Conservation (phyloP, 2,113 vertebrate species). For the Myotis lucifugus region DNA sequence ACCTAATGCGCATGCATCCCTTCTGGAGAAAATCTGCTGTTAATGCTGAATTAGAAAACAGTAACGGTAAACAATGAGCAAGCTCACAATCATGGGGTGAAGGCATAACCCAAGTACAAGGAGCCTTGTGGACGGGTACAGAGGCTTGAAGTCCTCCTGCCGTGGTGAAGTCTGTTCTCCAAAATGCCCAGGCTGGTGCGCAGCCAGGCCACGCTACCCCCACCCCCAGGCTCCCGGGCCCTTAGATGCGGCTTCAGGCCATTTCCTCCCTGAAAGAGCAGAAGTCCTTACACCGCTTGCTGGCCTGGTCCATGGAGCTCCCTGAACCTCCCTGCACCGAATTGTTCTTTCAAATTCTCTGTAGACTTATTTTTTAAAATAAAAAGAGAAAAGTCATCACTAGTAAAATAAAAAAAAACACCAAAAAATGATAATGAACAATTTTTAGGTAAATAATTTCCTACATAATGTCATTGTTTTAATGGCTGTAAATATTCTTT, state of each 20-base stretch:
- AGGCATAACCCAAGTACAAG: neutral
- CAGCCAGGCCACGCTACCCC: neutral
- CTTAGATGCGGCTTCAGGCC: neutral
- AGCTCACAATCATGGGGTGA: neutral
- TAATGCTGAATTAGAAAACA: neutral
- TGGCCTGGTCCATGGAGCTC: neutral
- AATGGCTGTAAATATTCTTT: neutral
- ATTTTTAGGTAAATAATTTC: neutral
- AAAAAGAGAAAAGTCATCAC: constrained; percentile 12
- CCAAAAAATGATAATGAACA: neutral
- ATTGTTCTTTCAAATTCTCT: neutral
- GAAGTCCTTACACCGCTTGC: neutral
- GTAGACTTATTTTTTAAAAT: neutral
- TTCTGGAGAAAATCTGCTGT: neutral
- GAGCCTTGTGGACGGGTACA: neutral
- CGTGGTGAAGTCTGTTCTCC: neutral
- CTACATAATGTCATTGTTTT: neutral
- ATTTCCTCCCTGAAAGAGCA: neutral
- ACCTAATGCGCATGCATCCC: neutral
- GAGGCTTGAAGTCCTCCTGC: neutral
- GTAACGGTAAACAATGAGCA: neutral
- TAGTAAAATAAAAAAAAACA: neutral
- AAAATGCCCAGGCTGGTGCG: neutral
- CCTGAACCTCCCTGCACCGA: neutral
- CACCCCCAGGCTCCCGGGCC: neutral